Evolutionary conservation across 2,888 invertebrate species (phyloP).

Genomic region (Meloe dianella): DNA sequence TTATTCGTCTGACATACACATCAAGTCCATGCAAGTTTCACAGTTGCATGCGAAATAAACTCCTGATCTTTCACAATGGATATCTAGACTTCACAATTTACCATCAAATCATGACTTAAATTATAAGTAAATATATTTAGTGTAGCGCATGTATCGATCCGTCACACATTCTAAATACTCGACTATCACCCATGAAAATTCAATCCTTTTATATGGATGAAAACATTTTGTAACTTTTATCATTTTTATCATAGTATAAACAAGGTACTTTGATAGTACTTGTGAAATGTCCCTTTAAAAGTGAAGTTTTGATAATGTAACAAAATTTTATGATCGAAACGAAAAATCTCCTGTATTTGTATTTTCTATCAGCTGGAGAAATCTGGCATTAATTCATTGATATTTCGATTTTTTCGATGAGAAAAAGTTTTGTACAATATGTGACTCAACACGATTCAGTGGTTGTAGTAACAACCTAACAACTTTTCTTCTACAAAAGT

Average conservation of each 20-base stretch:
- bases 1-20: background rate
- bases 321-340: background rate
- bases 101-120: conserved; percentile 19
- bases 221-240: background rate
- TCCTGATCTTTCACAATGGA: conserved; percentile 24
- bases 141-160: background rate
- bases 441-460: no score
- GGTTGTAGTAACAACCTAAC: no score
- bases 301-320: background rate
- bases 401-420: no score
- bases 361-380: background rate
- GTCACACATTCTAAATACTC: background rate
- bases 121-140: conserved; percentile 14
- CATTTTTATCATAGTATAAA: background rate
- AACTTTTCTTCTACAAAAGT: no score
- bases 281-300: background rate
- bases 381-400: no score
- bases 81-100: conserved; percentile 26
- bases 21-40: conserved; percentile 15
- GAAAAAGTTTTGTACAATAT: no score
- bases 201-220: background rate
- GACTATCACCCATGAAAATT: background rate
- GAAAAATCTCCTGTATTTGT: background rate
- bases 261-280: background rate
- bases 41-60: conserved; percentile 24